phyloP scores from a whole-genome alignment of 2,888 invertebrate species.

The Amphipyra berbera region DNA sequence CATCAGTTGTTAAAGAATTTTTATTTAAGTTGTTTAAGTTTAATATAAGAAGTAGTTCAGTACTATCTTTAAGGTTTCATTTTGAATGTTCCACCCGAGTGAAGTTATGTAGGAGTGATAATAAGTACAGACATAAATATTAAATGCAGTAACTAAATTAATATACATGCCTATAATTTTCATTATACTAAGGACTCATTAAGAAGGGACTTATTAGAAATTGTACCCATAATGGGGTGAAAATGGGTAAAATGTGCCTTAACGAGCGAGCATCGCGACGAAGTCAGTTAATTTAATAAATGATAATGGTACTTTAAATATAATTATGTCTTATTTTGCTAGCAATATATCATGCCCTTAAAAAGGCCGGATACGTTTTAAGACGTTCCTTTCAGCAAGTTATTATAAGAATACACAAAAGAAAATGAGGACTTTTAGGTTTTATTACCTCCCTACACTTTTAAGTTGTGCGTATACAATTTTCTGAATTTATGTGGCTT shows the following conservation, averaged over 20 bases:
- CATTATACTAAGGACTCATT: slow-evolving; percentile 42
- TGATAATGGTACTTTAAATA: slow-evolving; percentile 46
- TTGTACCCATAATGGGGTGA: slow-evolving; percentile 45
- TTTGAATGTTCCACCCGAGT: no score
- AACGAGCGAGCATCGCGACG: slow-evolving; percentile 39
- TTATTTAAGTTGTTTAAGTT: neutral
- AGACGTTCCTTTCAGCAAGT: slow-evolving; percentile 34
- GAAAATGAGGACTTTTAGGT: slow-evolving; percentile 20
- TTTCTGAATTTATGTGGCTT: no score
- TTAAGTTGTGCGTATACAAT: no score
- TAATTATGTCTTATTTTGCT: slow-evolving; percentile 47
- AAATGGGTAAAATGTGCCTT: slow-evolving; percentile 34
- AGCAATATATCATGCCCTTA: slow-evolving; percentile 31
- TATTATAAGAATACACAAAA: slow-evolving; percentile 40
- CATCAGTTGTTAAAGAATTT: slow-evolving; percentile 9
- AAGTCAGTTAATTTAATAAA: slow-evolving; percentile 51
- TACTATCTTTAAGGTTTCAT: no score
- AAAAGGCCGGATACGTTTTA: slow-evolving; percentile 35
- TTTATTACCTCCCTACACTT: slow-evolving; percentile 11
- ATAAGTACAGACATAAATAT: neutral
- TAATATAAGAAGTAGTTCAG: neutral
- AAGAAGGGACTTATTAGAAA: slow-evolving; percentile 43
- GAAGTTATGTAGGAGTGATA: no score
- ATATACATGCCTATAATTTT: slow-evolving; percentile 8
- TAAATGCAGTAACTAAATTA: slow-evolving; percentile 11